phyloP scores from a whole-genome alignment of 1,140 invertebrate species.

The Drosophila fuyamai region DNA sequence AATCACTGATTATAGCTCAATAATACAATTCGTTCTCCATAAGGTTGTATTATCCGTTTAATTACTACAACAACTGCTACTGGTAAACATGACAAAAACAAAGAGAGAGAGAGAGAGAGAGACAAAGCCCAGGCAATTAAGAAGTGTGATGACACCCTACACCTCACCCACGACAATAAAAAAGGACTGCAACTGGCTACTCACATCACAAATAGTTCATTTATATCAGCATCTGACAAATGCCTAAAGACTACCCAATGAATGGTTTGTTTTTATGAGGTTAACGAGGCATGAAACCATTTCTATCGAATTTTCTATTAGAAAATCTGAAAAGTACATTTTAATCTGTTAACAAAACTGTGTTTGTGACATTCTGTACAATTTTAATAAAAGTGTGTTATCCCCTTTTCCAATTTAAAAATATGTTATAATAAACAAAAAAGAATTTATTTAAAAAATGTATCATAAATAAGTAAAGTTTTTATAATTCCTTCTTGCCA shows the following conservation, averaged over 20 bases:
- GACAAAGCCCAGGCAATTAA: constrained; percentile 17
- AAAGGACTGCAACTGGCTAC: constrained; percentile 34
- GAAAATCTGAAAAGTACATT: background rate
- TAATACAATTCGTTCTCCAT: constrained; percentile 73
- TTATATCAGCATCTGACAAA: constrained; percentile 5
- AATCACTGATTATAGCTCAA: constrained; percentile 48
- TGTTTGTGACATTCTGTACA: constrained; percentile 3
- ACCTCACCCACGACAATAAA: constrained; percentile 35
- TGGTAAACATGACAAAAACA: constrained; percentile 54
- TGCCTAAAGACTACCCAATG: constrained; percentile 6
- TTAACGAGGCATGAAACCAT: constrained; percentile 2
- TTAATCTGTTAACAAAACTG: background rate
- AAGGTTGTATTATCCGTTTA: constrained; percentile 85
- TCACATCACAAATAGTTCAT: constrained; percentile 5
- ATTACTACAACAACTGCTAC: constrained; percentile 84
- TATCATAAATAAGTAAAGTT: constrained; percentile 5
- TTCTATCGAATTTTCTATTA: background rate
- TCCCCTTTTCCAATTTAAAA: background rate
- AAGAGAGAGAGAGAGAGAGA: constrained; percentile 7
- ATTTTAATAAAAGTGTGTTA: background rate
- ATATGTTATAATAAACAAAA: background rate
- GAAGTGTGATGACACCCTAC: constrained; percentile 35
- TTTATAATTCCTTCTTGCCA: constrained; percentile 7
- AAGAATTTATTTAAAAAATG: background rate
- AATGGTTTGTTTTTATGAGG: background rate